Evolutionary conservation across 2,888 invertebrate genomes (phyloP), one percentile per base, ranked within the genome.

Genomic region (Caenorhabditis uteleia): DNA sequence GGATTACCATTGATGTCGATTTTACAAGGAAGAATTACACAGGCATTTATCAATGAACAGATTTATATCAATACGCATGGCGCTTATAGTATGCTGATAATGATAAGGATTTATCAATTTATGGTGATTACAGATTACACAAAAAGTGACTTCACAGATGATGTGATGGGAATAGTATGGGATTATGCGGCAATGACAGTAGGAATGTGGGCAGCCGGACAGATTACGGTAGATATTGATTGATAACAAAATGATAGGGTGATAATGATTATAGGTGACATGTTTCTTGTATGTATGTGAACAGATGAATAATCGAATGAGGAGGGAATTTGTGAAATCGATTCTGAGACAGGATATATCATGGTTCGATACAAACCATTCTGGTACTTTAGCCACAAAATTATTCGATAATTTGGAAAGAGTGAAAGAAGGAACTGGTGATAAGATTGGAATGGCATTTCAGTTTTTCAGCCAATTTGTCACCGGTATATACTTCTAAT

Each of bases 361-460:
- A 6, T 74, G 73, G 73, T 85, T 84, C 73, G 86, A 86, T 68
- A 83, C 81, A 20, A 85, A 85, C 69, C 84, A 85, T 58, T 84
- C 84, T 18, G 87, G 86, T 38, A 85, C 86, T 67, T 79, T 87
- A 33, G 84, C 86, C 2, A 84, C 84, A 1, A 85, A 86, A 70
- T 77, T 87, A 7, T 85, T 86, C n/a, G 86, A 87, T 59, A 79
- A 83, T 45, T 53, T 83, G 53, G 83, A 82, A 48, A 65, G 82
- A 47, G 73, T 82, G 6, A 75, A 77, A 38, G 82, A 82, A 58
- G 82, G 82, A 46, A 82, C 82, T 4, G 82, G 82, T 31, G 82
- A 82, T 74, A 82, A 82, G 55, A 68, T 83, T 33, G 82, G 78
- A 8, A 61, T 83, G 43, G 69, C 77, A 16, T 61, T 82, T 31